Evolutionary conservation across 1,140 invertebrate genomes (phyloP).

Genomic region (Eubasilissa regina): DNA sequence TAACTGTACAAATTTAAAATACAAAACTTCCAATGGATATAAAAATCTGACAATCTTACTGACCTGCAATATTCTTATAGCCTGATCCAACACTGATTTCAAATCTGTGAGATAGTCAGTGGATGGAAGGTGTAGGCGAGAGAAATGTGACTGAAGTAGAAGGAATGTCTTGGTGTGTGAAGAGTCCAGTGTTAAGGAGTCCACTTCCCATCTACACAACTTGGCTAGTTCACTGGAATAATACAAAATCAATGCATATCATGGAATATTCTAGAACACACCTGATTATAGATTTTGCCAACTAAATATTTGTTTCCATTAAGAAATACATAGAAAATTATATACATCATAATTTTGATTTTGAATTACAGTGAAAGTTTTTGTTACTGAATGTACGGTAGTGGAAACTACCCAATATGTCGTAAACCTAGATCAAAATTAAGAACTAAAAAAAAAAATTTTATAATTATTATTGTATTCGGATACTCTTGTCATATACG

Average conservation of each 20-base stretch:
- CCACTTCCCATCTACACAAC: conserved; percentile 82
- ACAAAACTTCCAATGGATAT: neutral
- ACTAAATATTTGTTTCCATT: neutral
- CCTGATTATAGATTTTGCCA: neutral
- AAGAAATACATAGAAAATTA: too few species aligned
- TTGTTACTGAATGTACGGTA: too few species aligned
- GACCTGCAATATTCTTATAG: conserved; percentile 94
- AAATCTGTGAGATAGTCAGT: conserved; percentile 97
- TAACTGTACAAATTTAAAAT: too few species aligned
- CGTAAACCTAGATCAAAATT: too few species aligned
- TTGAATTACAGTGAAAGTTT: too few species aligned
- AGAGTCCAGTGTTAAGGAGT: conserved; percentile 84
- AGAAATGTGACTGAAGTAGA: conserved; percentile 95
- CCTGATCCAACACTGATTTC: conserved; percentile 97
- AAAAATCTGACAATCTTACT: conserved; percentile 32
- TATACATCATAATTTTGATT: too few species aligned
- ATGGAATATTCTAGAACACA: neutral
- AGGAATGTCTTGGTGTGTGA: conserved; percentile 96
- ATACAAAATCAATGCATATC: neutral
- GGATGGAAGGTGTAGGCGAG: conserved; percentile 84
- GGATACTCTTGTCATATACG: too few species aligned
- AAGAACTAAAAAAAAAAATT: too few species aligned
- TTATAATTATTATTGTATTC: too few species aligned
- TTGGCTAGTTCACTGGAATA: conserved; percentile 85
- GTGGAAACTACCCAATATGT: too few species aligned